These are phyloP conservation scores for Sphaerophoria taeniata DNA, from an alignment of 2,888 invertebrate species.

Conservation along the genomic window DNA sequence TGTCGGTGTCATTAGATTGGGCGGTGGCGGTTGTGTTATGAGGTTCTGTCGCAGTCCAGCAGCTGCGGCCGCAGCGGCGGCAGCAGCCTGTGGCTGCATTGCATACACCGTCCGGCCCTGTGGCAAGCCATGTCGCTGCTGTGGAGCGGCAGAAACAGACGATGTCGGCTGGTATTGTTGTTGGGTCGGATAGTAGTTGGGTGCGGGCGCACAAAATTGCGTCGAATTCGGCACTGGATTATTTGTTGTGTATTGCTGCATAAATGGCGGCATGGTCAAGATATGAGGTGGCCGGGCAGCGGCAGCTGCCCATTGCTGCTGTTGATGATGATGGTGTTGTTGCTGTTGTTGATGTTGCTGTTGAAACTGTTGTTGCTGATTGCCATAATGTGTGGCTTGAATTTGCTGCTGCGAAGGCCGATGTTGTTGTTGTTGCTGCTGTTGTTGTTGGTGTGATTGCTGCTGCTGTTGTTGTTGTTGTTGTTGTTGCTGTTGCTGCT, in stretches of 20 bases:
- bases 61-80: neutral
- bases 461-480: conserved; percentile 71
- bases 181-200: conserved; percentile 45
- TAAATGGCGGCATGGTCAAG: conserved; percentile 68
- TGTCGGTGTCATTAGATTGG: conserved; percentile 74
- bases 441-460: conserved; percentile 73
- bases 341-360: conserved; percentile 75
- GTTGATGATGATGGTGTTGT: conserved; percentile 75
- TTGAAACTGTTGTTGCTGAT: conserved; percentile 63
- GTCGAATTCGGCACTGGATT: conserved; percentile 45
- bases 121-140: conserved; percentile 76
- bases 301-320: conserved; percentile 30
- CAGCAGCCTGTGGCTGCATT: conserved; percentile 67
- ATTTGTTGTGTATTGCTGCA: conserved; percentile 41
- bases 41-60: conserved; percentile 64
- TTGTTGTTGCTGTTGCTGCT: conserved; percentile 68
- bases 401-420: conserved; percentile 58
- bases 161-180: conserved; percentile 49
- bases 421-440: conserved; percentile 59
- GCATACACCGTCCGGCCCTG: conserved; percentile 73
- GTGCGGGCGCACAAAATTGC: conserved; percentile 59
- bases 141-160: conserved; percentile 75
- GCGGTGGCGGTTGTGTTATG: conserved; percentile 57
- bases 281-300: conserved; percentile 40
- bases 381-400: conserved; percentile 42